Base-by-base conservation (phyloP, 2,888 invertebrate genomes). In the Acanthosoma haemorrhoidale region DNA sequence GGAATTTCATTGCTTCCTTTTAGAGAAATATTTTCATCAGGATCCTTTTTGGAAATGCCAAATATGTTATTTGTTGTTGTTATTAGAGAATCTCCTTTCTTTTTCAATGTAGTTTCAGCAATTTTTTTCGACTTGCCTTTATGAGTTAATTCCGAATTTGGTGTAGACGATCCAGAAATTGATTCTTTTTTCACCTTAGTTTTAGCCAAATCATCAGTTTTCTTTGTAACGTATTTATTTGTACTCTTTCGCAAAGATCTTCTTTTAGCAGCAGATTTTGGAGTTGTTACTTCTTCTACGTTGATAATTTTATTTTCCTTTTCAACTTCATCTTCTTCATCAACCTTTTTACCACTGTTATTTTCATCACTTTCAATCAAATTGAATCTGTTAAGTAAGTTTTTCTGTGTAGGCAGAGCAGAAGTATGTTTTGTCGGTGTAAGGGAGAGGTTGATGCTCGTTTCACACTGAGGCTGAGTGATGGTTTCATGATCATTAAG, bases 271-370 rank as follows among this genome's bases (percentile, higher is more conserved):
- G 9, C 15, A 21, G 8, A 4, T 34, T 60, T 32, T 21, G 43
- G 57, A 4, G 32, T 29, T 13, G 29, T 9, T 15, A n/a, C 38
- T 9, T 41, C 38, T 31, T 64, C 39, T 8, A 39, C 13, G 13
- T 57, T 67, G 2, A 67, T 43, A 34, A 67, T 67, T 57, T 41
- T 67, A 21, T 67, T 67, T 21, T 67, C 67, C 43, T 67, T 67
- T 39, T 64, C 64, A 11, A 16, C 38, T 57, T 67, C 67, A 25
- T 34, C 34, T 43, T 66, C 43, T 34, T 51, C 57, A 8, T 67
- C 51, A 43, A 39, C n/a, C 29, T 39, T 64, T 29, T 64, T 64
- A 16, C 1, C 9, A 13, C 41, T 32, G 2, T 15, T 25, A 31
- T 43, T 43, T 16, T 43, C 43, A 21, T 64, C 64, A 11, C 43